Base-by-base conservation (phyloP, 2,113 vertebrate species). In the Platichthys flesus region DNA sequence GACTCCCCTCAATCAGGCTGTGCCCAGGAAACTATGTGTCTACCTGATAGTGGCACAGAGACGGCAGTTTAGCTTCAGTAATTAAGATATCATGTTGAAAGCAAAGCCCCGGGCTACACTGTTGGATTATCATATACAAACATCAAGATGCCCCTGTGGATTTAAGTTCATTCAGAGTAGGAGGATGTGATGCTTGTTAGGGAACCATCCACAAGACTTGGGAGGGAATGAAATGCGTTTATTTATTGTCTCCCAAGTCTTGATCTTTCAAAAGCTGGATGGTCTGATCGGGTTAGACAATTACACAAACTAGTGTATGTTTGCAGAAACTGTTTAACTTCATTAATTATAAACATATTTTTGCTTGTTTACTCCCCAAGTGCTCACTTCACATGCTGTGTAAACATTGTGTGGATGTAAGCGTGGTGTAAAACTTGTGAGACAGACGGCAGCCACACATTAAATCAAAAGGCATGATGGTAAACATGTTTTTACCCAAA, bases 1-100 rank as follows among this genome's bases (percentile, higher is more conserved):
- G 57, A 9, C 71, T 75, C 23, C 52, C 52, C 23, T 81, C 68
- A 54, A 63, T 79, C 67, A 65, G 42, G 55, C 51, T 21, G 31
- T 47, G 58, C 35, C 45, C 21, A 62, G 47, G 57, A 82, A 52
- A 56, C 76, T 72, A 55, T 21, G 58, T 21, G 58, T 82, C 49
- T 77, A 65, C 68, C 67, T 71, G 31, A 76, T 78, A 83, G 60
- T 57, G 60, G 42, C 26, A 59, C 18, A 69, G 18, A 69, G 24
- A 31, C 68, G n/a, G 31, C 20, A 35, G 8, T 82, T 82, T 69
- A 72, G 81, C 74, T 69, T 31, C 0, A 57, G 58, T 78, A 83
- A 90, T 92, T 78, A 76, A 79, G 75, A 86, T 74, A 63, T 59
- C 51, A 67, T 67, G 71, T 81, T 62, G 23, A 82, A 87, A 87